Evolutionary conservation across 2,888 invertebrate genomes (phyloP).

Genomic region (Listrodromus nycthemerus): DNA sequence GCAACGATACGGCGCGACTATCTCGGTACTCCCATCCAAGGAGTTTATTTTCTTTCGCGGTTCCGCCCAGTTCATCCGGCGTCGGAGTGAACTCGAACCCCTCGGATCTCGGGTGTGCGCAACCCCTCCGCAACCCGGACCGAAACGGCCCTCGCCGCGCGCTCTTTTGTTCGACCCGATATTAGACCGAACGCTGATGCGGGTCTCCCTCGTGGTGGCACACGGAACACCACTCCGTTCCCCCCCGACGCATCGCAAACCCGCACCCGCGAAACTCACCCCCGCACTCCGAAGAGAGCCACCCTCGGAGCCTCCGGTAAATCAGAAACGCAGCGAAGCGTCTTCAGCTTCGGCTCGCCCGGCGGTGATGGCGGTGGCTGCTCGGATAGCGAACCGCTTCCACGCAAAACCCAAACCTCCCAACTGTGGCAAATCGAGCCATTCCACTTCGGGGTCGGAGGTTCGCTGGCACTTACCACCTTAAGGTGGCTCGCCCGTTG

Average conservation of each 20-base stretch:
- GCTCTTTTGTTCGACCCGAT: constrained; percentile 64
- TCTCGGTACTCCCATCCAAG: not conserved
- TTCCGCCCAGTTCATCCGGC: constrained; percentile 66
- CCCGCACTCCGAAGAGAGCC: constrained; percentile 40
- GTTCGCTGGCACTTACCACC: constrained; percentile 68
- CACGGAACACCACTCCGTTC: constrained; percentile 47
- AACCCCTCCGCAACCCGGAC: constrained; percentile 46
- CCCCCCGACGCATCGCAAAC: constrained; percentile 57
- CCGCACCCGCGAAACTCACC: constrained; percentile 64
- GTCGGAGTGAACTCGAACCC: constrained; percentile 56
- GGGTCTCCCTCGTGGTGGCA: constrained; percentile 44
- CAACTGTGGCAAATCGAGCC: constrained; percentile 71
- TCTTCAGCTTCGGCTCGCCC: constrained; percentile 71
- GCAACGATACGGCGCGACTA: constrained; percentile 17
- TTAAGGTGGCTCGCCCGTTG: constrained; percentile 43
- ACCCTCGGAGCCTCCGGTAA: constrained; percentile 72
- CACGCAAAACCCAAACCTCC: constrained; percentile 10
- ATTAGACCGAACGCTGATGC: constrained; percentile 55
- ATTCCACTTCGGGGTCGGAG: constrained; percentile 56
- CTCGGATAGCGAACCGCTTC: constrained; percentile 6
- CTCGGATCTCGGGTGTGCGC: constrained; percentile 45
- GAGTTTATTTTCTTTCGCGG: constrained; percentile 63
- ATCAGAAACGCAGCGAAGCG: constrained; percentile 81
- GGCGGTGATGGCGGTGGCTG: constrained; percentile 61
- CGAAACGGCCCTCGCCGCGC: constrained; percentile 34